Evolutionary conservation across 2,888 invertebrate genomes (phyloP), one percentile per base, ranked within the genome.

Genomic region (Molorchus minor): DNA sequence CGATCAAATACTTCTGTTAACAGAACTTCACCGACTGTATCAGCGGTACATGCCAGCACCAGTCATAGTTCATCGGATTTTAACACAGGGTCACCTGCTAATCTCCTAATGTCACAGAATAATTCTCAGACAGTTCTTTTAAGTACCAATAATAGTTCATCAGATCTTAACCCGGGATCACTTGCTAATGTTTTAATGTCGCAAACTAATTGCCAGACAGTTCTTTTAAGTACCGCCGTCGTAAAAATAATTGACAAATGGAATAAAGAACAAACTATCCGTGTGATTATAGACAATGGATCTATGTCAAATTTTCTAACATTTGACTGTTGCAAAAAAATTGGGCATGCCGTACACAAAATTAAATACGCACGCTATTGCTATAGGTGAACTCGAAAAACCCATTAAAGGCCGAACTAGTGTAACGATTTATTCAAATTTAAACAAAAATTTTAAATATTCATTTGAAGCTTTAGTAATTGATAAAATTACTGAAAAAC

Each of bases 261-360:
- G 29, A 30, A 41, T 25, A 12, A 41, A 41, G 19, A 40, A 52
- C 16, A 52, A 30, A 29, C 12, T 12, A 25, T 52, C 17, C 2
- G 51, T 40, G 29, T n/a, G n/a, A n/a, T n/a, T n/a, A n/a, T n/a
- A n/a, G n/a, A n/a, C n/a, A n/a, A n/a, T n/a, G n/a, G n/a, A 13
- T 52, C 40, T 19, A 52, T 52, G 41, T 52, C 41, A 15, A 40
- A 52, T 52, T 38, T 52, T 8, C 35, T 52, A 29, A 52, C 41
- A 7, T 7, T 41, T n/a, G 41, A 52, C 8, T 38, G 29, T 30
- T 52, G 30, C 12, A 51, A 40, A 15, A 51, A 25, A 51, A n/a
- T 29, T 51, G 16, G 40, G 51, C 7, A 36, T 49, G 12, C 1
- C 1, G 5, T 44, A 44, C 10, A 15, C 20, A 1, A 44, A 44